Conservation (phyloP, 2,113 vertebrate genomes). For the Scopus umbretta region DNA sequence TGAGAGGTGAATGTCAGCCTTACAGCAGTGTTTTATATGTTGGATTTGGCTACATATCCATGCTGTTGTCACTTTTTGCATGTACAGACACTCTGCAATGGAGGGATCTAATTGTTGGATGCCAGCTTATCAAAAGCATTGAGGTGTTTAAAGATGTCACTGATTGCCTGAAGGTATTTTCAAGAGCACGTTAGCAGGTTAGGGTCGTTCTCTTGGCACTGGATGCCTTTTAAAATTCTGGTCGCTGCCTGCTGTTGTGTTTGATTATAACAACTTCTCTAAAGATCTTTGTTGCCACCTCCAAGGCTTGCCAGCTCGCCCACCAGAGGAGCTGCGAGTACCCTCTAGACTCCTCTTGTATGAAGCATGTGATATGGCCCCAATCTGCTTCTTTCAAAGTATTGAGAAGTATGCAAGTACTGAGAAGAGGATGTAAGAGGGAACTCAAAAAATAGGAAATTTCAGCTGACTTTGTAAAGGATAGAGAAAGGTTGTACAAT, state of each 20-base stretch:
- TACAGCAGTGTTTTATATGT: background rate
- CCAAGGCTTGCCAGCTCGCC: background rate
- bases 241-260: background rate
- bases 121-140: background rate
- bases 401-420: background rate
- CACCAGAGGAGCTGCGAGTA: background rate
- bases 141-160: background rate
- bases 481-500: background rate
- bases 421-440: background rate
- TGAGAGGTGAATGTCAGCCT: background rate
- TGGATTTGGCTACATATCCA: background rate
- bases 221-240: background rate
- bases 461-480: background rate
- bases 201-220: background rate
- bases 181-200: background rate
- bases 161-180: slow-evolving; percentile 17
- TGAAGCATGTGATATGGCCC: background rate
- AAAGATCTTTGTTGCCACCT: background rate
- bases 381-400: background rate
- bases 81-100: background rate
- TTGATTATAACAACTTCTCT: background rate
- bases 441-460: background rate
- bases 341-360: background rate
- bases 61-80: background rate
- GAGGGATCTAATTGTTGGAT: background rate